Conservation (phyloP, 2,888 invertebrate genomes). For the Sesia apiformis region DNA sequence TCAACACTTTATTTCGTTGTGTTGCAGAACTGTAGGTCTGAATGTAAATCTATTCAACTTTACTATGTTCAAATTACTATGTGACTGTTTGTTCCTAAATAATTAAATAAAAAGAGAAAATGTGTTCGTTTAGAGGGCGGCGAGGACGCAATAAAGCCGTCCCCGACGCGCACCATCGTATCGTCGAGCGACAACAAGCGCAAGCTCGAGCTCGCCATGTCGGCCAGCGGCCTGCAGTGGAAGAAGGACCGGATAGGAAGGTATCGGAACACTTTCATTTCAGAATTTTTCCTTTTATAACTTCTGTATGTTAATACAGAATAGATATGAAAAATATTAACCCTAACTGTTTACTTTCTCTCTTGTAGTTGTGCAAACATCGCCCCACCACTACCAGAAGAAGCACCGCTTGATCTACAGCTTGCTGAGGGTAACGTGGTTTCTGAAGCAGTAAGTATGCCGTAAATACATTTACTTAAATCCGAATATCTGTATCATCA, state of each 20-base stretch:
- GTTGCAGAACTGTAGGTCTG: too few relatives aligned
- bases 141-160: constrained; percentile 77
- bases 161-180: constrained; percentile 75
- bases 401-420: constrained; percentile 30
- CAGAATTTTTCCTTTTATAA: too few relatives aligned
- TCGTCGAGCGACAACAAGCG: constrained; percentile 78
- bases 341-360: too few relatives aligned
- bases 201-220: constrained; percentile 84
- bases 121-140: constrained; percentile 48
- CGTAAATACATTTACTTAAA: background rate
- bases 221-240: constrained; percentile 77
- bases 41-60: too few relatives aligned
- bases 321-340: too few relatives aligned
- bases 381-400: constrained; percentile 39
- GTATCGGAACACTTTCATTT: constrained; percentile 16
- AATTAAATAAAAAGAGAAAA: too few relatives aligned
- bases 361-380: constrained; percentile 43
- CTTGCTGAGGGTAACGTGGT: constrained; percentile 19
- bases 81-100: too few relatives aligned
- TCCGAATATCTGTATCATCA: too few relatives aligned
- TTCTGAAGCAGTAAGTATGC: constrained; percentile 12
- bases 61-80: too few relatives aligned
- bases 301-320: too few relatives aligned
- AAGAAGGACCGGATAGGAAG: constrained; percentile 77
- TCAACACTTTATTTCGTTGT: too few relatives aligned